Conservation (phyloP, 1,140 invertebrate genomes). For the Anoplolepis gracilipes region DNA sequence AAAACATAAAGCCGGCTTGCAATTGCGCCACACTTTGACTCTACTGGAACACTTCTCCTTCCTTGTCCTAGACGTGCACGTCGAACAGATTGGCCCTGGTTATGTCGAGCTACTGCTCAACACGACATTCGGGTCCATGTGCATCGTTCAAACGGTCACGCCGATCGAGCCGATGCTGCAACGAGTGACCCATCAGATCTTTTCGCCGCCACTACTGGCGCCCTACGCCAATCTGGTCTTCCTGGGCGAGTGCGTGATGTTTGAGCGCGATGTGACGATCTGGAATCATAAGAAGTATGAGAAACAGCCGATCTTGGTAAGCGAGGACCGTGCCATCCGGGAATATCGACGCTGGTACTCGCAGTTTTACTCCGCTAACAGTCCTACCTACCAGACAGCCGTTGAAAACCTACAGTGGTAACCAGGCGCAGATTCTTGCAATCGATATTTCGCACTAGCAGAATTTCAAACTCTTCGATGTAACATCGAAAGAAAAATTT, state of each 20-base stretch:
- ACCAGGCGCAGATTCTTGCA: not conserved
- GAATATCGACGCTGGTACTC: slow-evolving; percentile 93
- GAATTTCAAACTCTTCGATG: not conserved
- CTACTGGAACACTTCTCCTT: slow-evolving; percentile 86
- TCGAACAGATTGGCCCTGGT: slow-evolving; percentile 92
- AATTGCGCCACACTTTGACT: slow-evolving; percentile 87
- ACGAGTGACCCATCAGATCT: slow-evolving; percentile 92
- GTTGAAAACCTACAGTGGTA: slow-evolving; percentile 79
- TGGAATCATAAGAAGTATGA: slow-evolving; percentile 96
- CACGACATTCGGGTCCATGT: slow-evolving; percentile 87
- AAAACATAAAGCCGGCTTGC: slow-evolving; percentile 88
- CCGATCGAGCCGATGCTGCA: slow-evolving; percentile 93
- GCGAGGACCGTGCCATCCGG: slow-evolving; percentile 91
- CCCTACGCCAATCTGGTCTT: slow-evolving; percentile 90
- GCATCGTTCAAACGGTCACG: slow-evolving; percentile 92
- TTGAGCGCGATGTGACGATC: slow-evolving; percentile 94
- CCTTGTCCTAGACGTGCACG: slow-evolving; percentile 86
- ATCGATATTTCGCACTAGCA: not conserved
- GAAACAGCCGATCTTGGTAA: slow-evolving; percentile 90
- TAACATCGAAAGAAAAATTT: not conserved
- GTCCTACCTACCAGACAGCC: slow-evolving; percentile 87
- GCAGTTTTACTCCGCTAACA: slow-evolving; percentile 95
- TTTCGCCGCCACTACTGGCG: slow-evolving; percentile 87
- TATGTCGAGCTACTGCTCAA: slow-evolving; percentile 91
- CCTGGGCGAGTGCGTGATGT: slow-evolving; percentile 91